These are phyloP conservation scores for Thamnophis elegans DNA, from an alignment of 2,797 vertebrate genomes.

Conservation along the genomic window DNA sequence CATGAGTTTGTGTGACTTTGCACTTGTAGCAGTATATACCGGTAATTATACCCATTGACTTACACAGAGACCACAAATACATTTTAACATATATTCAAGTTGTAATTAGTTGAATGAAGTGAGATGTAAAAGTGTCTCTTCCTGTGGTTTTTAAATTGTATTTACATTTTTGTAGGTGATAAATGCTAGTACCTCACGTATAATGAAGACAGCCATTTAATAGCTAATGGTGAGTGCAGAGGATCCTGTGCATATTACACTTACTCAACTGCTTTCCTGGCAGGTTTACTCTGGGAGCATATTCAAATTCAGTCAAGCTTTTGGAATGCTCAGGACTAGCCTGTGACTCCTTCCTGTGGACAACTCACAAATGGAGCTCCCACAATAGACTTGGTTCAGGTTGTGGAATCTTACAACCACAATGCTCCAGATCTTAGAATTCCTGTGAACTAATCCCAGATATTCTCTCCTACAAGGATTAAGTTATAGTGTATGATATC, in stretches of 20 bases:
- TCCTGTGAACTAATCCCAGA: neutral
- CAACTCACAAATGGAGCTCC: neutral
- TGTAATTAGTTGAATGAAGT: neutral
- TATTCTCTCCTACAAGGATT: neutral
- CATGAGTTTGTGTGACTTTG: neutral
- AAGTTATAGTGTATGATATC: neutral
- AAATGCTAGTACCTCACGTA: neutral
- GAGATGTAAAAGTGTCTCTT: neutral
- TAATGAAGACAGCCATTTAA: neutral
- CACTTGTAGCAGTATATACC: neutral
- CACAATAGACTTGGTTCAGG: neutral
- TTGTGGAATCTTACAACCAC: neutral
- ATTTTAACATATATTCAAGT: neutral
- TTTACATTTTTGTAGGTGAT: neutral
- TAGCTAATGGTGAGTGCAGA: conserved; percentile 6
- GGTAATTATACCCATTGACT: neutral
- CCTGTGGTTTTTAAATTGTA: neutral
- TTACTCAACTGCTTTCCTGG: neutral
- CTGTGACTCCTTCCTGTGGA: neutral
- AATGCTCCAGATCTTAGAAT: neutral
- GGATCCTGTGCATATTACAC: neutral
- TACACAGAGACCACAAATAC: neutral
- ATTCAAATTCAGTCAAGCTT: neutral
- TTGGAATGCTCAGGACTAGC: neutral
- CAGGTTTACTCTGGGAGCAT: neutral